A percentile compares a stretch with the other conserved stretches of the same genome.
phyloP scores from a whole-genome alignment of 2,888 invertebrate genomes.

The Hemicrepidius hirtus region DNA sequence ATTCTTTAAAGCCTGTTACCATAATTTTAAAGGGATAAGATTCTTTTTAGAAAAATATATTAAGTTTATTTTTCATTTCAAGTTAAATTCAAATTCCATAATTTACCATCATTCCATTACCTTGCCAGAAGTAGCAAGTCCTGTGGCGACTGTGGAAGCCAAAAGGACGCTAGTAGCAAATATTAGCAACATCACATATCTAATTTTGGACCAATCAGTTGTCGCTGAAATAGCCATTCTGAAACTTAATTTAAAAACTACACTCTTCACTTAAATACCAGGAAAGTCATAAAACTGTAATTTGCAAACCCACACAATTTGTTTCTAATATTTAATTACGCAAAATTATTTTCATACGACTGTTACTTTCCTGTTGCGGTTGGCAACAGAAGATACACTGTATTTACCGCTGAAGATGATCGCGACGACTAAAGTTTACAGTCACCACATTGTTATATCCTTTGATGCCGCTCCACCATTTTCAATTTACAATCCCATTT shows the following conservation, averaged over 20 bases:
- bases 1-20: too few relatives aligned
- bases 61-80: too few relatives aligned
- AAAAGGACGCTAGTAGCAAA: conserved; percentile 34
- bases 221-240: conserved; percentile 34
- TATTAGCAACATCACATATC: conserved; percentile 25
- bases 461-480: conserved; percentile 9
- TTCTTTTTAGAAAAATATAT: too few relatives aligned
- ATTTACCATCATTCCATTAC: conserved; percentile 14
- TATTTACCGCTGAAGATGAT: conserved; percentile 18
- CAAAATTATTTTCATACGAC: not conserved
- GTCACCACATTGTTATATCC: conserved; percentile 20
- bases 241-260: not conserved
- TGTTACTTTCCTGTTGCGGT: conserved; percentile 1
- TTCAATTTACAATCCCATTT: not conserved
- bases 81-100: too few relatives aligned
- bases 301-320: not conserved
- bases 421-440: conserved; percentile 24
- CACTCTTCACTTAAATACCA: conserved; percentile 12
- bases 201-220: conserved; percentile 34
- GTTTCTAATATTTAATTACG: not conserved
- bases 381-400: conserved; percentile 6
- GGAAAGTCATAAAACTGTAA: not conserved
- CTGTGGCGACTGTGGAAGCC: conserved; percentile 14
- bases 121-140: conserved; percentile 25
- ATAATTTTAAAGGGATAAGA: too few relatives aligned